Base-by-base conservation (phyloP, 2,113 vertebrate genomes). In the Arenaria interpres region DNA sequence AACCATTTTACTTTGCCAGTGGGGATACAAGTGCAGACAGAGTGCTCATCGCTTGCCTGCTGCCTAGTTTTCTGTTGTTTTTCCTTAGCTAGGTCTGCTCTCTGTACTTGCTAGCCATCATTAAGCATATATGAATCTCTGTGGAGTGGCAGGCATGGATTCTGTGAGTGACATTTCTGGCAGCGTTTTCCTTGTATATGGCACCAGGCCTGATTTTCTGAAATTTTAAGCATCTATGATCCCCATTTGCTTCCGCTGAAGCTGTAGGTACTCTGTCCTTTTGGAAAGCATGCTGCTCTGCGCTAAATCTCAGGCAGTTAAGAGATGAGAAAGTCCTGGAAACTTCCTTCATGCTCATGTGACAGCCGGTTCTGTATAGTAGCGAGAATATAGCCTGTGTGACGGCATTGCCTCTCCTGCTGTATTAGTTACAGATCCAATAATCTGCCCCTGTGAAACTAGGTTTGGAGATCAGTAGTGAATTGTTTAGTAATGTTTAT, bases 111-210 rank as follows among this genome's bases (percentile, higher is more conserved):
- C 94, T 96, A 92, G 92, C 93, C 94, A 90, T 97, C 94, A 91
- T 95, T 90, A 96, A 89, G 87, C 93, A 68, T 94, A 91, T 94
- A 93, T 85, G 94, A 86, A 93, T 94, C 93, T 85, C 88, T 94
- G 75, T 82, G 72, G 90, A 93, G 93, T 95, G 95, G 91, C 90
- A 95, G 88, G 90, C 89, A 64, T 63, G 77, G 50, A 87, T 97
- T 94, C 80, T 92, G 88, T 91, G 95, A 95, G 92, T 97, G 96
- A 96, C 94, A 87, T 93, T 96, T 94, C 88, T 96, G 96, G 96
- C 90, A 95, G 75, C 60, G 0, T 77, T 94, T 66, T 56, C 85
- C 77, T 88, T 89, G 89, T 96, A 67, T 72, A 77, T 94, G 93
- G 96, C 95, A 93, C 84, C 69, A 37, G 78, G 81, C 93, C 90